phyloP scores from a whole-genome alignment of 2,888 invertebrate genomes.

The Himalopsyche kuldschensis region DNA sequence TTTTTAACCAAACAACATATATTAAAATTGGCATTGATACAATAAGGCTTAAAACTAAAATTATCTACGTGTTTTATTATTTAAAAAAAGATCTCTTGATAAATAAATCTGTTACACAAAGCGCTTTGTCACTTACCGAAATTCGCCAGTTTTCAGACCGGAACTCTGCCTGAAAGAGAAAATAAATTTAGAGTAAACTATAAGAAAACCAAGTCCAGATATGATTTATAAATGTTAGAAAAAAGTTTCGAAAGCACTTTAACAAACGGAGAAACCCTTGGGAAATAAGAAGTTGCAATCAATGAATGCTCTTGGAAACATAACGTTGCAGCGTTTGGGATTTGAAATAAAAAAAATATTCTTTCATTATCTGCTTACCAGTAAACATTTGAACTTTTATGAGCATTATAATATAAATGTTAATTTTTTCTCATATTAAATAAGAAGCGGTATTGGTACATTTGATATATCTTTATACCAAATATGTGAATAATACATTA shows the following conservation, averaged over 20 bases:
- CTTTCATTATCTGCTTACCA: not conserved
- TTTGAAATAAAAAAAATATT: not conserved
- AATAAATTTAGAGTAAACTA: not conserved
- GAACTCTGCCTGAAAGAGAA: conserved; percentile 12
- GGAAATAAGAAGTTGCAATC: not conserved
- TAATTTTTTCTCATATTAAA: too few species aligned
- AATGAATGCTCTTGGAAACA: not conserved
- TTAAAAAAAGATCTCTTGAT: too few species aligned
- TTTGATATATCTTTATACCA: too few species aligned
- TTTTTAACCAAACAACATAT: too few species aligned
- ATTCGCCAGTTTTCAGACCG: conserved; percentile 22
- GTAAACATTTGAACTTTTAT: too few species aligned
- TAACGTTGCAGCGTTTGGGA: not conserved
- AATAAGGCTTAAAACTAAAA: too few species aligned
- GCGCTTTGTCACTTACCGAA: conserved; percentile 12
- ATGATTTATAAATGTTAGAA: not conserved
- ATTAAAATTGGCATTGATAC: too few species aligned
- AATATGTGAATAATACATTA: too few species aligned
- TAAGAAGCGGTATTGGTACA: too few species aligned
- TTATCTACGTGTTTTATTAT: too few species aligned
- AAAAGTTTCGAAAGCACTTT: not conserved
- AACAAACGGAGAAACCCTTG: not conserved
- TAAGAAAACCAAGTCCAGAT: not conserved
- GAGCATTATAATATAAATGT: too few species aligned
- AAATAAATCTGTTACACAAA: not conserved